These are phyloP conservation scores for Nibea coibor DNA, from an alignment of 2,113 vertebrate genomes.

Conservation along the genomic window DNA sequence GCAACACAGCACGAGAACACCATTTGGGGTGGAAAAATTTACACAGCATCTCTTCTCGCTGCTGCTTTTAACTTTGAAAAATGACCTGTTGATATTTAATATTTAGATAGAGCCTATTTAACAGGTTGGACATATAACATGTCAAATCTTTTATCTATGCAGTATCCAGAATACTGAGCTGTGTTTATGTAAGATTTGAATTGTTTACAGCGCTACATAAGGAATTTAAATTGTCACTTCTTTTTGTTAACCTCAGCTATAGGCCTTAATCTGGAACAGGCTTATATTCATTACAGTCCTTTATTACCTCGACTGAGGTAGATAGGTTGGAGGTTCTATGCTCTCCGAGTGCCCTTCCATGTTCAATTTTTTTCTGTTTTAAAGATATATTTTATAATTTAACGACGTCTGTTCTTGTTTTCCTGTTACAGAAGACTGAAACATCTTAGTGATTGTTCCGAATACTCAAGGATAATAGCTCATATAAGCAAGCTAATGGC, in stretches of 20 bases:
- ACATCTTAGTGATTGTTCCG: no score
- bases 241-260: background rate
- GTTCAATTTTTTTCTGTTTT: no score
- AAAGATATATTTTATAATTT: no score
- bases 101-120: background rate
- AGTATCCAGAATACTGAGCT: background rate
- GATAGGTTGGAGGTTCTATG: no score
- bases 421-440: no score
- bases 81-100: background rate
- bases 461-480: no score
- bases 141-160: background rate
- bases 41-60: slow-evolving; percentile 11
- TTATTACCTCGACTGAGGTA: background rate
- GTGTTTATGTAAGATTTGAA: background rate
- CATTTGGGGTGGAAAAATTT: slow-evolving; percentile 39
- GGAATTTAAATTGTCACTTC: background rate
- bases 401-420: background rate
- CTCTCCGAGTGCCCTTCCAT: no score
- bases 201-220: background rate
- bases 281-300: background rate
- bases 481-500: no score
- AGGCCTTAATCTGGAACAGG: background rate
- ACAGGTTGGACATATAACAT: background rate
- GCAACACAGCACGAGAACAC: slow-evolving; percentile 57
- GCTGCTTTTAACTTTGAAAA: background rate